Evolutionary conservation across 1,140 invertebrate species (phyloP).

Genomic region (Sitophilus oryzae): DNA sequence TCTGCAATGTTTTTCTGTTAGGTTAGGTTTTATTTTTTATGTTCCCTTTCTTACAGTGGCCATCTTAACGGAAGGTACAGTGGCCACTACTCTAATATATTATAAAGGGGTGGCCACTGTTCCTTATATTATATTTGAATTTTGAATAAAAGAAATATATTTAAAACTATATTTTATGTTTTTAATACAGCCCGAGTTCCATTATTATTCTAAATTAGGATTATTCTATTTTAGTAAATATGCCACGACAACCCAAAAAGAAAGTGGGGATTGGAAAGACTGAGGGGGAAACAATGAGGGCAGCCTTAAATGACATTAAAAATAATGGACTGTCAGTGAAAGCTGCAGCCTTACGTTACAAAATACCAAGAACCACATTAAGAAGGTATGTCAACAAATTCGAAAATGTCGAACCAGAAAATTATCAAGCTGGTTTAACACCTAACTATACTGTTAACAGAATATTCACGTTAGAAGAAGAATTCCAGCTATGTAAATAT

Average conservation of each 20-base stretch:
- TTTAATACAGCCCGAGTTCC: conserved; percentile 3
- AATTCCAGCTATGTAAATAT: conserved; percentile 3
- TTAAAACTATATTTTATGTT: conserved; percentile 1
- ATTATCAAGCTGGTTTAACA: conserved; percentile 3
- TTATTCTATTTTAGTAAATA: conserved; percentile 5
- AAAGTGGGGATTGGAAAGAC: conserved; percentile 1
- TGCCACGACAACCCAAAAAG: neutral
- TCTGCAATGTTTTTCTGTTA: conserved; percentile 4
- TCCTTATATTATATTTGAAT: neutral
- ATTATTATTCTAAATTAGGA: neutral
- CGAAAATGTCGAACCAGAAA: conserved; percentile 1
- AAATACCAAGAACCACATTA: conserved; percentile 5
- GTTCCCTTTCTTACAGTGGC: conserved; percentile 2
- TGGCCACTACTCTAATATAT: too few relatives aligned
- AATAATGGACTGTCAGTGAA: conserved; percentile 5
- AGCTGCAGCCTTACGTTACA: conserved; percentile 5
- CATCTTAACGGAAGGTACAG: neutral
- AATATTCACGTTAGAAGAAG: conserved; percentile 13
- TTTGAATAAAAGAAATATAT: too few relatives aligned
- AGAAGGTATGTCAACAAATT: neutral
- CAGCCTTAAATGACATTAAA: conserved; percentile 3
- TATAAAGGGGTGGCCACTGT: conserved; percentile 2
- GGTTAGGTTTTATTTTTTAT: conserved; percentile 7
- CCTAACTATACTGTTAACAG: conserved; percentile 7
- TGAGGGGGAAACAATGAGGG: too few relatives aligned